Percentiles rank a stretch among this genome's conserved stretches.
Evolutionary conservation across 2,888 invertebrate species (phyloP).

Genomic region (Calameuta idolon): DNA sequence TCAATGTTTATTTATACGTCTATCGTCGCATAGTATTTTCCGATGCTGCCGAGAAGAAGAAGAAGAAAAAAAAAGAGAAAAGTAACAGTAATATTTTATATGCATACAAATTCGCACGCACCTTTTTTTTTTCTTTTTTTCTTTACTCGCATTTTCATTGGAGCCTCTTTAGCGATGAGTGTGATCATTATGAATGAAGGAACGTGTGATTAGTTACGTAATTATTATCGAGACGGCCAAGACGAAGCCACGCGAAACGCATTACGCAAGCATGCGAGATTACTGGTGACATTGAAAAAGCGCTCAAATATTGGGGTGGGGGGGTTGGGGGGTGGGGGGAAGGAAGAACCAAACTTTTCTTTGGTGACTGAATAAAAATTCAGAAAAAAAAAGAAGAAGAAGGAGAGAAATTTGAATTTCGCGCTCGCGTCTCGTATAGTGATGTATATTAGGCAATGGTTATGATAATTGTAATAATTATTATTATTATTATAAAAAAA

Average conservation of each 20-base stretch:
- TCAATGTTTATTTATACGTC: too few relatives aligned
- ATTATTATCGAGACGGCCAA: not conserved
- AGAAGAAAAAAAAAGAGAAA: not conserved
- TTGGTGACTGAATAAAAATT: not conserved
- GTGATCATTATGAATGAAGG: not conserved
- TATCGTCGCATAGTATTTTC: not conserved
- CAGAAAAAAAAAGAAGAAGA: not conserved
- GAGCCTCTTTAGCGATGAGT: not conserved
- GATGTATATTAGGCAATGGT: not conserved
- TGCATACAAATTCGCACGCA: not conserved
- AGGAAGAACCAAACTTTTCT: not conserved
- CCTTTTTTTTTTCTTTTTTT: not conserved
- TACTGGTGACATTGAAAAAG: not conserved
- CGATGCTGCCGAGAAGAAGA: not conserved
- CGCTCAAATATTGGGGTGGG: not conserved
- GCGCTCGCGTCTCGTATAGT: not conserved
- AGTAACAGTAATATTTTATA: not conserved
- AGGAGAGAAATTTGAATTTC: not conserved
- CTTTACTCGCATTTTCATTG: not conserved
- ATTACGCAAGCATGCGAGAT: not conserved
- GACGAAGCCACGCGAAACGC: not conserved
- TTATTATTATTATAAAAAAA: too few relatives aligned
- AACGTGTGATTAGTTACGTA: not conserved
- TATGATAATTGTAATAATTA: not conserved
- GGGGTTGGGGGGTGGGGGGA: too few relatives aligned